These are phyloP conservation scores for Piscicola geometra DNA, from an alignment of 2,888 invertebrate genomes.

Conservation along the genomic window DNA sequence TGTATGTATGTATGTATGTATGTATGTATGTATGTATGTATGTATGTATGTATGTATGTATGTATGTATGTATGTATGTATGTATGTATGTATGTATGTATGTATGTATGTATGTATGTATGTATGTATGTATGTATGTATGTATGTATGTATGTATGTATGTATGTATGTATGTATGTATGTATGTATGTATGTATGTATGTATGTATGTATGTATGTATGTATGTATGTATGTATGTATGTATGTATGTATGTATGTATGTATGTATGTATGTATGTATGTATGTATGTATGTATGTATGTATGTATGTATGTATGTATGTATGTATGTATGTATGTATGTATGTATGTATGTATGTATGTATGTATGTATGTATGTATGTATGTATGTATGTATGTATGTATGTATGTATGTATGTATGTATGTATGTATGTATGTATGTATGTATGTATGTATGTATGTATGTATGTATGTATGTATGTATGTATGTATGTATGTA, in stretches of 20 bases:
- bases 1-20: too few species aligned
- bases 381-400: constrained; percentile 27
- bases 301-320: constrained; percentile 21
- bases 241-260: not conserved
- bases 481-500: not conserved
- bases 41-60: constrained; percentile 1
- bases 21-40: constrained; percentile 8
- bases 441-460: constrained; percentile 27
- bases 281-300: not conserved
- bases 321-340: constrained; percentile 16
- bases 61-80: not conserved
- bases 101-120: constrained; percentile 11
- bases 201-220: constrained; percentile 22
- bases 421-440: constrained; percentile 28
- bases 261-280: constrained; percentile 17
- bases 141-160: constrained; percentile 21
- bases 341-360: not conserved
- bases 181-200: not conserved
- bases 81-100: not conserved
- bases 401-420: constrained; percentile 34
- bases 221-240: constrained; percentile 12
- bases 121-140: constrained; percentile 14
- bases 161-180: constrained; percentile 11
- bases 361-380: constrained; percentile 13
- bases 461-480: constrained; percentile 13